Percentiles rank a stretch among this genome's conserved stretches.
phyloP scores from a whole-genome alignment of 2,888 invertebrate genomes.

The Listrodromus nycthemerus region DNA sequence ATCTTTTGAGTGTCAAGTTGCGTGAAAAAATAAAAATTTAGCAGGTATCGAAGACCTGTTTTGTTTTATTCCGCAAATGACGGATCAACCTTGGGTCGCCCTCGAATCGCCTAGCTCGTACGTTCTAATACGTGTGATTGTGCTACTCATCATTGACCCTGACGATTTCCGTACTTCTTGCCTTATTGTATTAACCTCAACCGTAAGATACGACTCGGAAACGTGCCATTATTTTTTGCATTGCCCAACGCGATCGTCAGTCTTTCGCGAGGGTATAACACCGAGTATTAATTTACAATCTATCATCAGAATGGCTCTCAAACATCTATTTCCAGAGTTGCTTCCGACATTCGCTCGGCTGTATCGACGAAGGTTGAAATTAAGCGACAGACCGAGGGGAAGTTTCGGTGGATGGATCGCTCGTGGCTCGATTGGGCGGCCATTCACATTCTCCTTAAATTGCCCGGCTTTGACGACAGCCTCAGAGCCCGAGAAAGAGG shows the following conservation, averaged over 20 bases:
- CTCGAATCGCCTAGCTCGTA: not conserved
- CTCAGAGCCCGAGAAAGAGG: not conserved
- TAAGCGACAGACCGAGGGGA: not conserved
- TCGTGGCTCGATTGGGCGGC: not conserved
- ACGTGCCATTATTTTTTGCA: slow-evolving; percentile 31
- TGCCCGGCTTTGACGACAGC: not conserved
- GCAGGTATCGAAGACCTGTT: not conserved
- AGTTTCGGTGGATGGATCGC: not conserved
- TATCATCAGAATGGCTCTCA: not conserved
- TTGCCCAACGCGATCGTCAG: not conserved
- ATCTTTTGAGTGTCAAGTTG: too few relatives aligned
- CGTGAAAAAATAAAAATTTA: not conserved
- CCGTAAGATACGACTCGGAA: slow-evolving; percentile 8
- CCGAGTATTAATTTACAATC: not conserved
- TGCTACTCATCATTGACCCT: slow-evolving; percentile 34
- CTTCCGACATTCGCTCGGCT: not conserved
- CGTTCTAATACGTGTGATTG: slow-evolving; percentile 9
- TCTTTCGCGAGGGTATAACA: not conserved
- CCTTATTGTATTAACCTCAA: slow-evolving; percentile 22
- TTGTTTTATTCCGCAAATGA: not conserved
- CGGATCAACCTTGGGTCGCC: slow-evolving; percentile 1
- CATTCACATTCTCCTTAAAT: not conserved
- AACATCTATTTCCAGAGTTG: not conserved
- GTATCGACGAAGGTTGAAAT: slow-evolving; percentile 13
- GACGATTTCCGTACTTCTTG: slow-evolving; percentile 48